A percentile compares a stretch with the other conserved stretches of the same genome.
Evolutionary conservation across 2,113 vertebrate species (phyloP).

Genomic region (Setophaga coronata): DNA sequence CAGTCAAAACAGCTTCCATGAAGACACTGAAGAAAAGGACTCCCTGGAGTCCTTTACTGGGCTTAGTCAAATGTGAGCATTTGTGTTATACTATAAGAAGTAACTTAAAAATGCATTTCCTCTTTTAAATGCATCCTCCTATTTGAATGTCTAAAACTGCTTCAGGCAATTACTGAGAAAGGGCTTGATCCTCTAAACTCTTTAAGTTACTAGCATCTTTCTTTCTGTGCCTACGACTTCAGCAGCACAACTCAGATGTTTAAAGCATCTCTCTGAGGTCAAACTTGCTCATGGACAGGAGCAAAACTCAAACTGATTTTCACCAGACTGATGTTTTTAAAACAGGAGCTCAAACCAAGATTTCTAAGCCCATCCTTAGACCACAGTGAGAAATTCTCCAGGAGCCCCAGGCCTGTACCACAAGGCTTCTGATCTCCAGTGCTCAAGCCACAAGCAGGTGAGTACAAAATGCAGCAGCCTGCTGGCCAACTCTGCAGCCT

Average conservation of each 20-base stretch:
- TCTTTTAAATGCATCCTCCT: neutral
- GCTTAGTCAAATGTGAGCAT: neutral
- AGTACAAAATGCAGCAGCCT: neutral
- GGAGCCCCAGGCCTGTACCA: neutral
- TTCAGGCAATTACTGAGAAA: neutral
- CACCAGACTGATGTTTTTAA: neutral
- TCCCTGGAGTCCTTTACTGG: neutral
- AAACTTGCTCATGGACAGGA: neutral
- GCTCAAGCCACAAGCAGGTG: neutral
- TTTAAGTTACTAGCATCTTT: neutral
- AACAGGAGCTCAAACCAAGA: neutral
- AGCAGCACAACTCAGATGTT: neutral
- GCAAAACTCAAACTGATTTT: neutral
- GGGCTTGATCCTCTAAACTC: neutral
- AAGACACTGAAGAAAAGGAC: neutral
- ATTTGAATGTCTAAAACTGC: neutral
- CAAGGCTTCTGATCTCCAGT: neutral
- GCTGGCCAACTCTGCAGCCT: neutral
- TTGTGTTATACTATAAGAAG: neutral
- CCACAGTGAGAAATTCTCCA: fast-evolving
- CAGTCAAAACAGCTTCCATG: neutral
- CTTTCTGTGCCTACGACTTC: neutral
- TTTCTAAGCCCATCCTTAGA: neutral
- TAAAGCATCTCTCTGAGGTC: neutral
- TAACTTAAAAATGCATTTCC: neutral